Evolutionary conservation across 2,113 vertebrate species (phyloP), one percentile per base, ranked within the genome.

Genomic region (Regulus satrapa): DNA sequence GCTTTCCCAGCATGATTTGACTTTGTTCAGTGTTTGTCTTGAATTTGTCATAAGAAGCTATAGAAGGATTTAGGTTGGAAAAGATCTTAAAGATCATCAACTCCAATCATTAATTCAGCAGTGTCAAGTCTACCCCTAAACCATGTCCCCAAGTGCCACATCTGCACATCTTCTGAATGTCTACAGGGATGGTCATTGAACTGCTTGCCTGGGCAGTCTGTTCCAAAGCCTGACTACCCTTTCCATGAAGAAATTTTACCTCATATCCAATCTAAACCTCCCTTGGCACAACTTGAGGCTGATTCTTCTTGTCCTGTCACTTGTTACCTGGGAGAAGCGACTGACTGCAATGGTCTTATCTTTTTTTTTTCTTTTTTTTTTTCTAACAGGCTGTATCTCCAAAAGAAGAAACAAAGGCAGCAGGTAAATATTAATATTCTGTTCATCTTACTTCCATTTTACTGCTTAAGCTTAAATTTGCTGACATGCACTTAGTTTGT

Each of bases 341-440:
- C 25, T 89, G 54, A 75, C 31, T 81, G 29, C 48, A 75, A 2
- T 67, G 26, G 24, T 89, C 29, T 76, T 69, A 55, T 10, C 48
- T 54, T 20, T 5, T n/a, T 2, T 18, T 10, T 25, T 1, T 21
- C 78, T 43, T 28, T 49, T 12, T 16, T 67, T 26, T 67, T 62
- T 78, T 66, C 49, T 41, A 91, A 81, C 94, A 99, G 99, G 96
- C 98, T 29, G 97, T 98, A 20, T 99, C 99, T 69, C 99, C 99
- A 41, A 99, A 99, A 97, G 99, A 99, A 89, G 99, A 99, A 97
- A 97, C 97, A 69, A 99, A 99, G 94, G 51, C 98, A 88, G 59
- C 98, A 98, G 99, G 99, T 99, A 98, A 98, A 92, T 51, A 69
- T 43, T 74, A 14, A 38, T 54, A 34, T 59, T 92, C 24, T 14